Evolutionary conservation across 2,888 invertebrate genomes (phyloP).

Genomic region (Scrobipalpa atriplicella): DNA sequence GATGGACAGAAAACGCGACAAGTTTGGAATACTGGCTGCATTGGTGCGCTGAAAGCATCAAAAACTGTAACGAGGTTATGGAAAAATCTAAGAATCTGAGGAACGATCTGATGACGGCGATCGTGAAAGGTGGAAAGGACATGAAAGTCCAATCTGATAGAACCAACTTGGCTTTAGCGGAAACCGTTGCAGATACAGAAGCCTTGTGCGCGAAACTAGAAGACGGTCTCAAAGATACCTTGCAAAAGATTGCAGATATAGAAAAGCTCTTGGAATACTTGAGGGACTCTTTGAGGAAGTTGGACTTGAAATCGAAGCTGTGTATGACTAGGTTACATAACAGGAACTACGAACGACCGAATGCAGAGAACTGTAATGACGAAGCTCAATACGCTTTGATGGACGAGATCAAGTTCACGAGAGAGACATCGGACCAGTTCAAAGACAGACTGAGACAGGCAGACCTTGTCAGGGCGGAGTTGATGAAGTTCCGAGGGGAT

Average conservation of each 20-base stretch:
- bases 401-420: conserved; percentile 86
- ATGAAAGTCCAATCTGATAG: conserved; percentile 92
- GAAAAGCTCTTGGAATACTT: conserved; percentile 89
- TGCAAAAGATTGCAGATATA: conserved; percentile 88
- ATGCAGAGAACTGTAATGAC: conserved; percentile 93
- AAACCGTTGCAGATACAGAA: conserved; percentile 88
- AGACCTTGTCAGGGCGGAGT: conserved; percentile 74
- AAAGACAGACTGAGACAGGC: conserved; percentile 84
- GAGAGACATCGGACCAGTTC: conserved; percentile 74
- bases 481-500: conserved; percentile 84
- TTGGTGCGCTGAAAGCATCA: conserved; percentile 89
- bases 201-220: conserved; percentile 87
- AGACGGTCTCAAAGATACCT: conserved; percentile 86
- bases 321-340: conserved; percentile 92
- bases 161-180: conserved; percentile 88
- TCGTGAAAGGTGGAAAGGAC: conserved; percentile 91
- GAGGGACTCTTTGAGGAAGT: conserved; percentile 85
- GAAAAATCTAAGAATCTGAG: conserved; percentile 87
- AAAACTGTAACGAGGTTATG: conserved; percentile 88
- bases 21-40: conserved; percentile 90
- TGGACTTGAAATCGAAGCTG: conserved; percentile 90
- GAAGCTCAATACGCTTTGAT: conserved; percentile 89
- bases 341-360: conserved; percentile 86
- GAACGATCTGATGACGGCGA: conserved; percentile 85
- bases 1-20: conserved; percentile 89